phyloP scores from a whole-genome alignment of 2,888 invertebrate genomes.

The Mesorhabditis spiculigera region DNA sequence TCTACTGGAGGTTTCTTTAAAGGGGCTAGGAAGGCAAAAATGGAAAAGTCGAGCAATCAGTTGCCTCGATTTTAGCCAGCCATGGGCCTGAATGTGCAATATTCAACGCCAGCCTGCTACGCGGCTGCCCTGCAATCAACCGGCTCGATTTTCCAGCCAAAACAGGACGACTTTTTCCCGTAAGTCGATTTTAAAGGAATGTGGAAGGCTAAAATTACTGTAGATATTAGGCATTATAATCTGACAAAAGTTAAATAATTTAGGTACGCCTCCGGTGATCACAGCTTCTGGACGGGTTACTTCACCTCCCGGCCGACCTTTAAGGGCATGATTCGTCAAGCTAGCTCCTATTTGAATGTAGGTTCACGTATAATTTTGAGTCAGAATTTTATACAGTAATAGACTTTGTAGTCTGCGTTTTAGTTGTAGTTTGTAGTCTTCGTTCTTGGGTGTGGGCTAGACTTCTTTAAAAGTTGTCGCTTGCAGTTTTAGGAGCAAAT shows the following conservation, averaged over 20 bases:
- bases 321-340: slow-evolving; percentile 61
- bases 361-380: neutral
- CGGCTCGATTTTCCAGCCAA: slow-evolving; percentile 67
- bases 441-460: no score
- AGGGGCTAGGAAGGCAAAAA: neutral
- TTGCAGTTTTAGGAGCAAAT: no score
- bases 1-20: neutral
- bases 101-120: slow-evolving; percentile 67
- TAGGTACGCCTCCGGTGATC: slow-evolving; percentile 71
- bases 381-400: no score
- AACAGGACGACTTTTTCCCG: slow-evolving; percentile 85
- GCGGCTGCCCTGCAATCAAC: slow-evolving; percentile 54
- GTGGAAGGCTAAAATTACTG: no score
- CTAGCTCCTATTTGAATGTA: slow-evolving; percentile 62
- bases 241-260: neutral
- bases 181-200: slow-evolving; percentile 58
- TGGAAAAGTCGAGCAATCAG: neutral
- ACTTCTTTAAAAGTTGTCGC: no score
- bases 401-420: no score
- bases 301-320: slow-evolving; percentile 63
- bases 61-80: slow-evolving; percentile 51
- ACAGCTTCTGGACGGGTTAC: slow-evolving; percentile 86
- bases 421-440: no score
- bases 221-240: no score
- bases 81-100: slow-evolving; percentile 69